Evolutionary conservation across 2,113 vertebrate genomes (phyloP), one percentile per base, ranked within the genome.

Genomic region (Thamnaconus septentrionalis): DNA sequence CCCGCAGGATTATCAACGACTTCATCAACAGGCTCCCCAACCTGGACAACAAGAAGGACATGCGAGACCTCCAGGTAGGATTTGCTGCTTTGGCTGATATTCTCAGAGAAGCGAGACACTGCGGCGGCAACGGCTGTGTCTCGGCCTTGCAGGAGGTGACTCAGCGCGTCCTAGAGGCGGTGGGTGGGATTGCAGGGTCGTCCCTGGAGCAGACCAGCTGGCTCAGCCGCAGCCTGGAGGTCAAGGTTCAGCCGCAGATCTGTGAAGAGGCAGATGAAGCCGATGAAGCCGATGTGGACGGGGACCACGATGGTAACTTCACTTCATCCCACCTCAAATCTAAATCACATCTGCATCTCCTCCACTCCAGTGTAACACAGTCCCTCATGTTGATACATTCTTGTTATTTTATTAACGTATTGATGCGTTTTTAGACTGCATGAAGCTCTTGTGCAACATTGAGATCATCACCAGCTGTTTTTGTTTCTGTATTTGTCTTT

Each of bases 171-270:
- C 85, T 99, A 5, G 97, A 99, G 75, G 91, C 94, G 1, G 94
- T 98, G 41, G 96, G 95, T 0, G 94, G 90, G 9, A 89, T 98
- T 40, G 97, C 95, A 5, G 97, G 97, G 1, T 98, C 97, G 0
- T 99, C 97, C 56, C 84, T 99, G 73, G 97, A 98, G 55, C 97
- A 98, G 83, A 99, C 97, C 68, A 99, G 96, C 65, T 99, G 97
- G 97, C 93, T 99, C 46, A 98, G 96, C 83, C 92, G 97, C 59
- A 99, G 94, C 73, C 91, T 99, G 53, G 97, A 98, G 71, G 97
- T 99, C 76, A 99, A 98, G 88, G 95, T 94, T 63, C 96, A 95
- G 83, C 94, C 97, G 7, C 97, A 99, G 88, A 84, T 98, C 54
- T 86, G 91, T 56, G 82, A 91, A 3, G 94, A 96, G 31, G 93